Conservation (phyloP, 2,888 invertebrate species). For the Rotaria magnacalcarata region DNA sequence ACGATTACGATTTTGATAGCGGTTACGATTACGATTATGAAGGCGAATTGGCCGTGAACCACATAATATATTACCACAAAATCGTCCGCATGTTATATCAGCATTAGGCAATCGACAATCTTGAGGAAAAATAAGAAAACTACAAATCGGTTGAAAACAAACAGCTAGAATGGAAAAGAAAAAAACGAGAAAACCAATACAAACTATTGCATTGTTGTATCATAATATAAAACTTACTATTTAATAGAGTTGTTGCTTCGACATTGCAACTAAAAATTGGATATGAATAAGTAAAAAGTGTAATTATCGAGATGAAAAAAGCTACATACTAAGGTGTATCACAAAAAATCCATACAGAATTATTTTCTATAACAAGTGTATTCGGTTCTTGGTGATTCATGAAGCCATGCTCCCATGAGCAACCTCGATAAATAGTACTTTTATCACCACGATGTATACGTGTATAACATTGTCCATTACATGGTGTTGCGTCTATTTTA, state of each 20-base stretch:
- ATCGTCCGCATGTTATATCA: conserved; percentile 19
- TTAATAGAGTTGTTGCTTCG: neutral
- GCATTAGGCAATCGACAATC: conserved; percentile 18
- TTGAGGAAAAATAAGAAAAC: conserved; percentile 25
- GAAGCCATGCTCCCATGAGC: conserved; percentile 24
- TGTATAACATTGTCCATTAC: conserved; percentile 33
- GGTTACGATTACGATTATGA: neutral
- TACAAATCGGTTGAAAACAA: neutral
- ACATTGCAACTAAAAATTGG: neutral
- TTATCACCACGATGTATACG: conserved; percentile 10
- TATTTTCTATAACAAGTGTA: neutral
- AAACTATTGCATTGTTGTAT: too few species aligned
- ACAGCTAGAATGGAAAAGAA: neutral
- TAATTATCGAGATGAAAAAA: neutral
- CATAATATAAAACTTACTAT: neutral
- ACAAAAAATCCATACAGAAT: conserved; percentile 25
- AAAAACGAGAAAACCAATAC: neutral
- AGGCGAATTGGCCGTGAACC: neutral
- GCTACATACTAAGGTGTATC: neutral
- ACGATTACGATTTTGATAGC: neutral
- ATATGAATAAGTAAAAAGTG: neutral
- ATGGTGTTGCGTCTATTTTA: neutral
- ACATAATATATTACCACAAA: conserved; percentile 13
- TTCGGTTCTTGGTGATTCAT: neutral
- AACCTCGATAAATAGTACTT: neutral